Evolutionary conservation across 2,888 invertebrate species (phyloP).

Genomic region (Lycocerus yunnanus): DNA sequence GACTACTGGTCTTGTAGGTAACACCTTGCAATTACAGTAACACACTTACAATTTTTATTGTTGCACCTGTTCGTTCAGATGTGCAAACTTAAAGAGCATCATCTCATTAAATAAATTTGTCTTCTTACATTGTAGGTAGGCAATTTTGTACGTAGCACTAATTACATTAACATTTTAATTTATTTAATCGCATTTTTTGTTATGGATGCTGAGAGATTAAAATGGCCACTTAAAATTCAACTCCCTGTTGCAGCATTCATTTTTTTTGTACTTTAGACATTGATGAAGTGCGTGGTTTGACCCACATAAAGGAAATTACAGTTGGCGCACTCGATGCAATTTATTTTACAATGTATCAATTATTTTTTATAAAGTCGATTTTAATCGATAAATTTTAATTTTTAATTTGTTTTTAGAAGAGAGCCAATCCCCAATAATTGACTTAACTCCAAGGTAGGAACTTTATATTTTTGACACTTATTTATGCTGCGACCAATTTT

Average conservation of each 20-base stretch:
- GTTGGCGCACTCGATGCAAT: neutral
- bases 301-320: neutral
- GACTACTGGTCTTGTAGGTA: neutral
- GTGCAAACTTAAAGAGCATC: neutral
- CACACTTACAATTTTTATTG: neutral
- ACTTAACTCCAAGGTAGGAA: neutral
- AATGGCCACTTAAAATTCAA: neutral
- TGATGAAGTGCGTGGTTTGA: neutral
- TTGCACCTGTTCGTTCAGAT: neutral
- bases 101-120: neutral
- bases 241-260: neutral
- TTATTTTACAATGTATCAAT: neutral
- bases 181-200: neutral
- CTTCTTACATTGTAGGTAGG: neutral
- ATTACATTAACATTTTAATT: neutral
- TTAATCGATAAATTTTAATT: neutral
- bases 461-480: neutral
- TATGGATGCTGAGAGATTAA: neutral
- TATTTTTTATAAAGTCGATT: neutral
- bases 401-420: neutral
- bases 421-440: neutral
- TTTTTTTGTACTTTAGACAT: neutral
- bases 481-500: neutral
- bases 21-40: neutral
- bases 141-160: neutral